Evolutionary conservation across 1,140 invertebrate species (phyloP).

Genomic region (Anastatus disparis): DNA sequence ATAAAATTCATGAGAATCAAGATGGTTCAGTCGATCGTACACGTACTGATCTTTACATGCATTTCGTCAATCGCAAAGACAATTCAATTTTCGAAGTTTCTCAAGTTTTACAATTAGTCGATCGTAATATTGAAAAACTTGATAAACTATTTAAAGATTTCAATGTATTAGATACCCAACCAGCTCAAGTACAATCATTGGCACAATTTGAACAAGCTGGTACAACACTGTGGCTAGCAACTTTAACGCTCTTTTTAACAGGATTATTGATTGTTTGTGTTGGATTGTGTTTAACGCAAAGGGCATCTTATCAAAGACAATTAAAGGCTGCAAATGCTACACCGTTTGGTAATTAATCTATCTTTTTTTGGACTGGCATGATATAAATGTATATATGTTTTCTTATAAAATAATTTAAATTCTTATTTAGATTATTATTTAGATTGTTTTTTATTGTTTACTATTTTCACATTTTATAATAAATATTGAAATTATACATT

Average conservation of each 20-base stretch:
- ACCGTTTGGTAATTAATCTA: constrained; percentile 80
- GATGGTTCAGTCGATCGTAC: constrained; percentile 94
- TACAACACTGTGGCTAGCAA: constrained; percentile 81
- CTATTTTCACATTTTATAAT: too few relatives aligned
- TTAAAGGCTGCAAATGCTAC: constrained; percentile 94
- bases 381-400: too few relatives aligned
- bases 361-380: too few relatives aligned
- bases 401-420: too few relatives aligned
- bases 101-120: constrained; percentile 85
- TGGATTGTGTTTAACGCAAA: constrained; percentile 83
- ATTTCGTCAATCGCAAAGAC: constrained; percentile 88
- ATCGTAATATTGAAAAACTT: constrained; percentile 90
- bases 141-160: constrained; percentile 92
- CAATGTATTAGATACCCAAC: constrained; percentile 88
- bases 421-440: too few relatives aligned
- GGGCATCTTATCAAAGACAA: constrained; percentile 84
- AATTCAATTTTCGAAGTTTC: constrained; percentile 91
- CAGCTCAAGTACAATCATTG: constrained; percentile 77
- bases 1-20: constrained; percentile 90
- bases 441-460: too few relatives aligned
- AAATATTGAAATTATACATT: too few relatives aligned
- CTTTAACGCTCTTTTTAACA: constrained; percentile 80
- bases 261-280: constrained; percentile 82
- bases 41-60: constrained; percentile 92
- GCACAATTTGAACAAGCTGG: constrained; percentile 65